Evolutionary conservation across 23 tunicate species (phyloP).

Genomic region (Ascidia mentula): DNA sequence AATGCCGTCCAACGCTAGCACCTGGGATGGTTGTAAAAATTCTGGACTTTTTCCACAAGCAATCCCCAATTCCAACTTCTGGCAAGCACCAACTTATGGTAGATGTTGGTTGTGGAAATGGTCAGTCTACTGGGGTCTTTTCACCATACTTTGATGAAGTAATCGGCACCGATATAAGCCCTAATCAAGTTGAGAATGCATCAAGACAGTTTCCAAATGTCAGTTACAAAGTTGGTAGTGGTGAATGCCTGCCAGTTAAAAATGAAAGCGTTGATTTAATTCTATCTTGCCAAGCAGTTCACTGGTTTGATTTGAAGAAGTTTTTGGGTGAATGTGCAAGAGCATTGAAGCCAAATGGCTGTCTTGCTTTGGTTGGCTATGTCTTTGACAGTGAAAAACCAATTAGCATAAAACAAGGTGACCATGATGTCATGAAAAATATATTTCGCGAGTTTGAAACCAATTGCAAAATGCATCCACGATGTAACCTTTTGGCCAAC

Average conservation of each 20-base stretch:
- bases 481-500: neutral
- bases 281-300: neutral
- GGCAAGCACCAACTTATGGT: constrained; percentile 14
- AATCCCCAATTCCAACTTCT: neutral
- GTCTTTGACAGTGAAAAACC: neutral
- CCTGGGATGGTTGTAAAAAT: neutral
- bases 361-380: neutral
- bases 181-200: constrained; percentile 20
- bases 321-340: neutral
- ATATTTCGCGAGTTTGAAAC: neutral
- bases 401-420: neutral
- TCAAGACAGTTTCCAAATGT: neutral
- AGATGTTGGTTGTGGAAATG: constrained; percentile 44
- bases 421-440: neutral
- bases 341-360: constrained; percentile 10
- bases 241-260: neutral
- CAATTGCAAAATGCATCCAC: neutral
- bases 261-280: constrained; percentile 15
- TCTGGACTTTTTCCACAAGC: neutral
- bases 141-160: constrained; percentile 2
- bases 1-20: neutral
- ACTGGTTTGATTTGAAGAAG: constrained; percentile 8
- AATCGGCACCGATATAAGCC: constrained; percentile 15
- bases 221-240: neutral
- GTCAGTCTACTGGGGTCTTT: constrained; percentile 30